Evolutionary conservation across 1,140 invertebrate genomes (phyloP).

Genomic region (Nilaparvata lugens): DNA sequence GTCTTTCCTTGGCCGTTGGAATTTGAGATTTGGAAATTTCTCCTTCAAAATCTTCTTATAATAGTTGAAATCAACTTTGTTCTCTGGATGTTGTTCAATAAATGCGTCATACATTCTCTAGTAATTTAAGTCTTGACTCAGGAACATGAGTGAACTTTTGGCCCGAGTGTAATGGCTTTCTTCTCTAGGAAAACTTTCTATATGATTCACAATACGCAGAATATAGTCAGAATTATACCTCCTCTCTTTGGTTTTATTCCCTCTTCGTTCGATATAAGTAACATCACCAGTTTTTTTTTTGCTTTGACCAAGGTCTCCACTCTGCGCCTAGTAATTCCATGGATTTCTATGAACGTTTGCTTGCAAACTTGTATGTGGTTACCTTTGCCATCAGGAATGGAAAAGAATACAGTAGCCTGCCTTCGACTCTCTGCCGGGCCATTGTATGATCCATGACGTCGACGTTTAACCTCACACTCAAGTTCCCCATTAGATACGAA

Average conservation of each 20-base stretch:
- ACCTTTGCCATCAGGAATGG: too few species aligned
- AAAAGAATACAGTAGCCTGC: too few species aligned
- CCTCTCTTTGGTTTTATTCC: slow-evolving; percentile 11
- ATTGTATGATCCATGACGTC: too few species aligned
- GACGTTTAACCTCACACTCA: too few species aligned
- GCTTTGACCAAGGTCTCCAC: slow-evolving; percentile 9
- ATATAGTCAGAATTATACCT: slow-evolving; percentile 1
- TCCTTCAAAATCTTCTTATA: slow-evolving; percentile 7
- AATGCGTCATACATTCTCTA: not conserved
- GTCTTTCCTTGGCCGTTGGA: slow-evolving; percentile 9
- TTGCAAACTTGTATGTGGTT: too few species aligned
- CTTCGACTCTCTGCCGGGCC: too few species aligned
- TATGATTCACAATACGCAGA: slow-evolving; percentile 3
- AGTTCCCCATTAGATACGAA: too few species aligned
- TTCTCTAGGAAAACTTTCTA: slow-evolving; percentile 8
- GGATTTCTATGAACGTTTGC: too few species aligned
- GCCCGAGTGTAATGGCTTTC: slow-evolving; percentile 9
- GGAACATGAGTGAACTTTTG: not conserved
- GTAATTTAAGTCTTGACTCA: slow-evolving; percentile 7
- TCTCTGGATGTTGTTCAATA: not conserved
- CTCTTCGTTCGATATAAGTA: slow-evolving; percentile 5
- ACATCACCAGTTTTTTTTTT: slow-evolving; percentile 6
- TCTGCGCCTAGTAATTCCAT: not conserved
- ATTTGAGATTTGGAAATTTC: slow-evolving; percentile 7
- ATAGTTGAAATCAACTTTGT: not conserved